Conservation (phyloP, 2,113 vertebrate species). For the Tetraodon nigroviridis region DNA sequence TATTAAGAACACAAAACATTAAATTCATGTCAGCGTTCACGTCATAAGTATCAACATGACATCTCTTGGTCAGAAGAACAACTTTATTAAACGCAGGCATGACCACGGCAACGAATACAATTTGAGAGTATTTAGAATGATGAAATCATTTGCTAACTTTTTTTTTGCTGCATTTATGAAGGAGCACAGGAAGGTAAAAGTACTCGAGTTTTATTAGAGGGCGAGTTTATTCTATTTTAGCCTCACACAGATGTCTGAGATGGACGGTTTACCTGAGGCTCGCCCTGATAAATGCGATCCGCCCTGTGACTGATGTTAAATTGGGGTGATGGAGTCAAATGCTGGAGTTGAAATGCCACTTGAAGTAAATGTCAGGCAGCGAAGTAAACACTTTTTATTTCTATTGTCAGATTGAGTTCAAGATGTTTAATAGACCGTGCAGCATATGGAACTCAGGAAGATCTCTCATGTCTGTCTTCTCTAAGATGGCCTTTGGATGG, state of each 20-base stretch:
- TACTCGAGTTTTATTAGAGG: constrained; percentile 4
- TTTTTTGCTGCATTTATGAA: no score
- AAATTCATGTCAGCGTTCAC: no score
- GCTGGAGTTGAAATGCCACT: constrained; percentile 29
- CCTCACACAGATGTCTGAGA: constrained; percentile 14
- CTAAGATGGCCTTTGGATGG: constrained; percentile 19
- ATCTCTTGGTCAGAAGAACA: no score
- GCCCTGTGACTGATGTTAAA: constrained; percentile 25
- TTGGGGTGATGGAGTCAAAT: constrained; percentile 35
- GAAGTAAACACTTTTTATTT: constrained; percentile 9
- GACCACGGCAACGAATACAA: not conserved
- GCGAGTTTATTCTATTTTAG: constrained; percentile 26
- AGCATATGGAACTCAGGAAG: not conserved
- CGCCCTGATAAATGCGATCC: constrained; percentile 20
- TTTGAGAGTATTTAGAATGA: not conserved
- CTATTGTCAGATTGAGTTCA: constrained; percentile 1
- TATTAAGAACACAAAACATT: no score
- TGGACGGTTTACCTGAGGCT: constrained; percentile 9
- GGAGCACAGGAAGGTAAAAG: no score
- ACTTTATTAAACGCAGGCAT: no score
- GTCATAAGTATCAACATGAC: no score
- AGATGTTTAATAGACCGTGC: constrained; percentile 2
- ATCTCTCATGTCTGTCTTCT: constrained; percentile 11
- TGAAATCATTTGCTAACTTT: not conserved
- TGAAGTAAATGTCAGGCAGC: constrained; percentile 24